These are phyloP conservation scores for Rhabdophis nuchalis DNA, from an alignment of 2,797 vertebrate species.

Conservation along the genomic window DNA sequence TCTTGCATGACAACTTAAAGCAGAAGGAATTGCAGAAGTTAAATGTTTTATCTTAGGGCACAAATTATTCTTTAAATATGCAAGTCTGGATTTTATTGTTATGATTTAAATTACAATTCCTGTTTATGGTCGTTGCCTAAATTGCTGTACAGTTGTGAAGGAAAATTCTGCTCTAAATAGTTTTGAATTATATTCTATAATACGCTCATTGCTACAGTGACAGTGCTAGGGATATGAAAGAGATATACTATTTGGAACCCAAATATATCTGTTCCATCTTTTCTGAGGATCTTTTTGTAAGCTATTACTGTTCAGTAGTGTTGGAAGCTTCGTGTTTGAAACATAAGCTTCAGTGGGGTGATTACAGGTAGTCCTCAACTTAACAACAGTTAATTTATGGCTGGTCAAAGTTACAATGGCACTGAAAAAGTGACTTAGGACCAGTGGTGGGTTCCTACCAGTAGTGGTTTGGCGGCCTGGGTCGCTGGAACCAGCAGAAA, in stretches of 20 bases:
- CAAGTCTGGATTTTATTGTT: not conserved
- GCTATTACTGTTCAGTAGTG: not conserved
- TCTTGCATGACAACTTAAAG: slow-evolving; percentile 17
- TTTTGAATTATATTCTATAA: not conserved
- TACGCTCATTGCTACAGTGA: not conserved
- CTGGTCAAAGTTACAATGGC: no score
- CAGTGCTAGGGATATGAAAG: not conserved
- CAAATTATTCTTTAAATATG: slow-evolving; percentile 7
- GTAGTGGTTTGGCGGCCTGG: no score
- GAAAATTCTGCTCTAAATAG: not conserved
- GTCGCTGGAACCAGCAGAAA: no score
- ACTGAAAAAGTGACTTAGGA: no score
- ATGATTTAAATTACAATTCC: slow-evolving; percentile 3
- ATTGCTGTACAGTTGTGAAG: slow-evolving; percentile 13
- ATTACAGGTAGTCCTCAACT: no score
- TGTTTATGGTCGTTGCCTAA: not conserved
- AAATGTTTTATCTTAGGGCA: not conserved
- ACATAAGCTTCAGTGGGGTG: not conserved
- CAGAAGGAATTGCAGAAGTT: slow-evolving; percentile 10
- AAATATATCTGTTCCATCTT: slow-evolving; percentile 12
- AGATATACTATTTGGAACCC: slow-evolving; percentile 1
- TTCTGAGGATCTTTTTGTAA: slow-evolving; percentile 17
- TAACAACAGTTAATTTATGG: no score
- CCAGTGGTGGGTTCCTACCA: no score
- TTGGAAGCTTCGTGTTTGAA: slow-evolving; percentile 4